phyloP scores from a whole-genome alignment of 2,797 vertebrate genomes.

The Nyctibius grandis region DNA sequence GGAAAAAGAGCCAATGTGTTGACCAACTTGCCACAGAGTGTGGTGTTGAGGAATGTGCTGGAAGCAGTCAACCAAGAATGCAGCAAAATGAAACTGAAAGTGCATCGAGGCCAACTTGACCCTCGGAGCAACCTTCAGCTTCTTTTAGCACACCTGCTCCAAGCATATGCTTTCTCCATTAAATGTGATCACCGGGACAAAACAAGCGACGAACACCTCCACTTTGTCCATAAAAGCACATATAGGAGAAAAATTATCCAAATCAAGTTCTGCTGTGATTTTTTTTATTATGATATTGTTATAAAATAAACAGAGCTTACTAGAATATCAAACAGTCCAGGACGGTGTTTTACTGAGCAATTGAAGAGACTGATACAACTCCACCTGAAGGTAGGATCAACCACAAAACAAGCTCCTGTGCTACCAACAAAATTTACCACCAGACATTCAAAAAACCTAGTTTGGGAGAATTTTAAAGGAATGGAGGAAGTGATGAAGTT shows the following conservation, averaged over 20 bases:
- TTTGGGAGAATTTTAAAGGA: background rate
- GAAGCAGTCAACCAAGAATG: background rate
- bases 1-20: background rate
- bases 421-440: background rate
- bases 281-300: background rate
- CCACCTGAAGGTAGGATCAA: background rate
- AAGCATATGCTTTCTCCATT: background rate
- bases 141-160: background rate
- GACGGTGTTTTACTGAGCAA: background rate
- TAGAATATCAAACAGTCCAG: background rate
- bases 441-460: background rate
- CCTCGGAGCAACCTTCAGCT: background rate
- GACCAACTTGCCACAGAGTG: background rate
- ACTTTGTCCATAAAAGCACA: background rate
- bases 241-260: background rate
- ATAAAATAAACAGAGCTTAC: background rate
- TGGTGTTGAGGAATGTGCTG: background rate
- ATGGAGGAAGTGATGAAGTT: background rate
- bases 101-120: fast-evolving
- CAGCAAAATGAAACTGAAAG: background rate
- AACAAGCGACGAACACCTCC: background rate
- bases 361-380: background rate
- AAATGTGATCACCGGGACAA: background rate
- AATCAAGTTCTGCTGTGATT: background rate
- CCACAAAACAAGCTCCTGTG: background rate